Evolutionary conservation across 2,888 invertebrate genomes (phyloP).

Genomic region (Phaedon cochleariae): DNA sequence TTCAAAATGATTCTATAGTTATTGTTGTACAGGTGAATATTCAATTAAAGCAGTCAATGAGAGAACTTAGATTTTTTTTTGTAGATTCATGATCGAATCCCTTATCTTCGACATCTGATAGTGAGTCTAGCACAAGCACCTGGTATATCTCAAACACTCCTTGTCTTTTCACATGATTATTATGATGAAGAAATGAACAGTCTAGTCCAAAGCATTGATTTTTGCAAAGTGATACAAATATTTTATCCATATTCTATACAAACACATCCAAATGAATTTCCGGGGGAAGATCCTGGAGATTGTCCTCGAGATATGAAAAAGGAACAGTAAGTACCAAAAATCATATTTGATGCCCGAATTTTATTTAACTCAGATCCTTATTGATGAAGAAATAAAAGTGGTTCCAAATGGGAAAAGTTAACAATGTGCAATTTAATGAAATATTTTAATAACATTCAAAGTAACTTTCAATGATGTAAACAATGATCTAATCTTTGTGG

Average conservation of each 20-base stretch:
- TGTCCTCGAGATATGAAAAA: conserved; percentile 88
- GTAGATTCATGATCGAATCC: conserved; percentile 93
- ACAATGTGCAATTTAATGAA: too few species aligned
- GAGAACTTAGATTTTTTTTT: conserved; percentile 38
- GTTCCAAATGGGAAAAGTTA: too few species aligned
- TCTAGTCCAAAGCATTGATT: conserved; percentile 90
- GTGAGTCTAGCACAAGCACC: conserved; percentile 90
- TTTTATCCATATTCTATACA: conserved; percentile 98
- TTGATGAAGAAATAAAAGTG: too few species aligned
- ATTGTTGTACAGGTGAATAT: conserved; percentile 63
- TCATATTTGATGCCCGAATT: too few species aligned
- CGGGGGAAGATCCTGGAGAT: conserved; percentile 93
- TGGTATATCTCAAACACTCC: conserved; percentile 86
- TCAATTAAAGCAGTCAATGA: conserved; percentile 35
- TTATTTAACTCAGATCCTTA: too few species aligned
- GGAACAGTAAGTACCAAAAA: conserved; percentile 74
- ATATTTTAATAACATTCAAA: too few species aligned
- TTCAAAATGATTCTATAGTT: conserved; percentile 83
- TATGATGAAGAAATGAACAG: conserved; percentile 93
- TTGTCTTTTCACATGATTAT: conserved; percentile 96
- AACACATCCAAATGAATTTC: conserved; percentile 90
- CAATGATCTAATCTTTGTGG: too few species aligned
- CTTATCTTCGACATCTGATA: conserved; percentile 93
- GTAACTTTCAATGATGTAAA: too few species aligned
- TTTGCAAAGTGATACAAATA: conserved; percentile 96